Percentiles rank a stretch among this genome's conserved stretches.
phyloP scores from a whole-genome alignment of 2,888 invertebrate genomes.

The Tortricodes alternella region DNA sequence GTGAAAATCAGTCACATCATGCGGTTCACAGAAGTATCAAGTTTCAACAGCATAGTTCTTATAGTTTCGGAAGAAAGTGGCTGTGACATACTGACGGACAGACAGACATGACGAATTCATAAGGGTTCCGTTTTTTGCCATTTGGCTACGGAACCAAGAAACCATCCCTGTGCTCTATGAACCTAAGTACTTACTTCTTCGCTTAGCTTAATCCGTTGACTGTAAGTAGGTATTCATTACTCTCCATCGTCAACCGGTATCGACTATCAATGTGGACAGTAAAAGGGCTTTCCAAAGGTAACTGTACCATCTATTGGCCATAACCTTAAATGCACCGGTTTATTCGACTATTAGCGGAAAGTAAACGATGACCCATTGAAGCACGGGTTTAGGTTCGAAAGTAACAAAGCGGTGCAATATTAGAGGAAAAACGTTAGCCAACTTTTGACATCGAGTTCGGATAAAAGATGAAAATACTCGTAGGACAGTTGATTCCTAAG shows the following conservation, averaged over 20 bases:
- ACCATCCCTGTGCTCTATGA: neutral
- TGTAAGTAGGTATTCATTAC: slow-evolving; percentile 20
- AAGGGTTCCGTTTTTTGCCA: no score
- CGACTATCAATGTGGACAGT: slow-evolving; percentile 15
- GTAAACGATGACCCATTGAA: slow-evolving; percentile 26
- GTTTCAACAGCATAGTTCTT: no score
- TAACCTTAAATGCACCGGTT: slow-evolving; percentile 50
- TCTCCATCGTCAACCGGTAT: slow-evolving; percentile 21
- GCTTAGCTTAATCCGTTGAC: slow-evolving; percentile 15
- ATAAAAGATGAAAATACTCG: no score
- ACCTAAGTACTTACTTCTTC: neutral
- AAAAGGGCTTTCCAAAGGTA: slow-evolving; percentile 36
- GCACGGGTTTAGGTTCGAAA: slow-evolving; percentile 1
- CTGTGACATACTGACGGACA: no score
- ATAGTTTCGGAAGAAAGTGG: no score
- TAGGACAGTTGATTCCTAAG: no score
- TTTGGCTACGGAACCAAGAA: no score
- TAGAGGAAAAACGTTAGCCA: no score
- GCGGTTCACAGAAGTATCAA: no score
- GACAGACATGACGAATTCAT: no score
- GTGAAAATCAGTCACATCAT: no score
- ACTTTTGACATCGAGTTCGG: no score
- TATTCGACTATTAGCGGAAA: slow-evolving; percentile 20
- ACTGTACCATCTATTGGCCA: slow-evolving; percentile 57
- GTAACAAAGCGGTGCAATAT: neutral